Base-by-base conservation (phyloP, 1,140 invertebrate genomes). In the Hylaeus anthracinus region DNA sequence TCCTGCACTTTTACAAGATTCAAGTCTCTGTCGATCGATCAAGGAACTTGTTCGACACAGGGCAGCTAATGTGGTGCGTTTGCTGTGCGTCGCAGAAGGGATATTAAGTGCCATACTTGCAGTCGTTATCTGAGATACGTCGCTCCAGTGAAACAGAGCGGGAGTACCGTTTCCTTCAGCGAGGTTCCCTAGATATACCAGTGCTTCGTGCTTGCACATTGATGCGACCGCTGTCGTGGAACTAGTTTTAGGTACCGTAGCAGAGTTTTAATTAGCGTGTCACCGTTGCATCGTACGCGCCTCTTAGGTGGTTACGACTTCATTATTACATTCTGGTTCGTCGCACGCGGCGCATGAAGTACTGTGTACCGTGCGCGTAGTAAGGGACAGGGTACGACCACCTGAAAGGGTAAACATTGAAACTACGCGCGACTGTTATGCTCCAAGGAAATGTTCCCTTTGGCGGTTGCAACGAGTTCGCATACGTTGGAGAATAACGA, bases 51-150 rank as follows among this genome's bases (percentile, higher is more conserved):
- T 48, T 72, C 74, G 66, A 79, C 83, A 75, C 69, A n/a, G 5
- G 83, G 73, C 60, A 86, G 83, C 83, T 74, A 86, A 64, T 26
- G 53, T 53, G 9, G 3, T 26, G 58, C 67, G 43, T 61, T 51
- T 37, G 60, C 15, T 15, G n/a, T 9, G 71, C 26, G 5, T 61
- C 48, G 9, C 37, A 15, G 72, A 63, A 76, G 70, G 76, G 85
- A 87, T 80, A 86, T 86, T 80, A 71, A 86, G 72, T 86, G 84
- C 48, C 69, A 77, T 83, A 80, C 72, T 83, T 55, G 74, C 37
- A 51, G 56, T 64, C 26, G 56, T 45, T 65, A 39, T 26, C 48
- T 14, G 41, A 74, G 84, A 86, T 79, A 73, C 66, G 58, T 74
- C 61, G 55, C 41, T 26, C 6, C 26, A 51, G 39, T 72, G 56